Conservation (phyloP, 2,888 invertebrate genomes). For the Odontothrips loti region DNA sequence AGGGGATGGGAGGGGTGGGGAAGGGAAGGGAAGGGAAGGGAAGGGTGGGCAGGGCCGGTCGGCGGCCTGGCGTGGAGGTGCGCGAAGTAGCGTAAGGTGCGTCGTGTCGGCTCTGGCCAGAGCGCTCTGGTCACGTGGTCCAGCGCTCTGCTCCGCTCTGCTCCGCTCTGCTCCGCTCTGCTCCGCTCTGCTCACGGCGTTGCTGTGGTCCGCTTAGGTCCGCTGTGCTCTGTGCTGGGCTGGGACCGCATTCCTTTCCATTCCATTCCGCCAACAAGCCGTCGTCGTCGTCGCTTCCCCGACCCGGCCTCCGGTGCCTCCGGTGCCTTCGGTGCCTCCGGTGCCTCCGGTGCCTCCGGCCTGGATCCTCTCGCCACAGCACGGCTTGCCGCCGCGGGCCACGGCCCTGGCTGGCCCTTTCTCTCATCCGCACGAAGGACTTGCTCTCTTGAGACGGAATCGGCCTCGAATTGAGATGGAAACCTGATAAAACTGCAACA, state of each 20-base stretch:
- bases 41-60: not conserved
- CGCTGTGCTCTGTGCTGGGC: not conserved
- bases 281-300: too few relatives aligned
- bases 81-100: slow-evolving; percentile 20
- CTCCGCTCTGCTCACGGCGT: not conserved
- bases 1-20: not conserved
- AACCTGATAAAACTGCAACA: too few relatives aligned
- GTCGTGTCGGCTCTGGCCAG: not conserved
- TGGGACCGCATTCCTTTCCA: slow-evolving; percentile 1
- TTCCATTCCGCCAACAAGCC: not conserved
- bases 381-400: not conserved
- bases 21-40: not conserved
- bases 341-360: too few relatives aligned
- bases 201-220: not conserved
- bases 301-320: too few relatives aligned
- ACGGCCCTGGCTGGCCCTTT: not conserved
- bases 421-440: not conserved
- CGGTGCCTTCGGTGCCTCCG: too few relatives aligned
- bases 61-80: not conserved
- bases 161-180: not conserved
- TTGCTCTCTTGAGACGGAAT: too few relatives aligned
- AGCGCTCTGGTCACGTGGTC: not conserved
- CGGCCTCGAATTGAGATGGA: too few relatives aligned
- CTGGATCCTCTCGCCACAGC: too few relatives aligned
- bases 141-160: not conserved